These are phyloP conservation scores for Pipra filicauda DNA, from an alignment of 2,113 vertebrate species.

Conservation along the genomic window DNA sequence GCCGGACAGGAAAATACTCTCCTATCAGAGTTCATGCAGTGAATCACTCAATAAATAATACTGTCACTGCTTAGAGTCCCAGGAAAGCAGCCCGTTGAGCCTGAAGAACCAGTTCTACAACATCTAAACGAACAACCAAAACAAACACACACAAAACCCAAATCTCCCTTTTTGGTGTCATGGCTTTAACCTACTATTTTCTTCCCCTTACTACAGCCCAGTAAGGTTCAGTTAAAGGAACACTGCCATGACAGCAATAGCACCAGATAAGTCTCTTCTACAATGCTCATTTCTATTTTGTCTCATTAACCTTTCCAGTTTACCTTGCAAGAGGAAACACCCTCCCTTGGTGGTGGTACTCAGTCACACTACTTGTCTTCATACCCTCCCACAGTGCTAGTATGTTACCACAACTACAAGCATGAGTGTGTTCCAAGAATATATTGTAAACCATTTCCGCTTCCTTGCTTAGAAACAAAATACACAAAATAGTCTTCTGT, in stretches of 20 bases:
- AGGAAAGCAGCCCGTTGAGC: not conserved
- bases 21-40: not conserved
- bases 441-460: not conserved
- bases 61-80: not conserved
- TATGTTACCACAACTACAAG: not conserved
- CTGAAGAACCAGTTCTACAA: not conserved
- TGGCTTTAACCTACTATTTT: not conserved
- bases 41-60: not conserved
- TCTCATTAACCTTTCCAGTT: not conserved
- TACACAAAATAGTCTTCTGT: not conserved
- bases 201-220: not conserved
- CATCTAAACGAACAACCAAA: not conserved
- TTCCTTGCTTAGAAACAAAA: not conserved
- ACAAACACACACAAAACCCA: not conserved
- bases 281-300: not conserved
- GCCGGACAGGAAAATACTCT: not conserved
- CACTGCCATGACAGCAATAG: not conserved
- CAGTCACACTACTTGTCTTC: not conserved
- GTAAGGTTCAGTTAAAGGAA: not conserved
- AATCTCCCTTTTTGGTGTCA: not conserved
- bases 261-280: not conserved
- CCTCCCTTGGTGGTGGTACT: fast-evolving
- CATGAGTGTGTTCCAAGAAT: fast-evolving
- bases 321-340: not conserved
- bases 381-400: fast-evolving